Evolutionary conservation across 2,888 invertebrate species (phyloP).

Genomic region (Tetramorium bicarinatum): DNA sequence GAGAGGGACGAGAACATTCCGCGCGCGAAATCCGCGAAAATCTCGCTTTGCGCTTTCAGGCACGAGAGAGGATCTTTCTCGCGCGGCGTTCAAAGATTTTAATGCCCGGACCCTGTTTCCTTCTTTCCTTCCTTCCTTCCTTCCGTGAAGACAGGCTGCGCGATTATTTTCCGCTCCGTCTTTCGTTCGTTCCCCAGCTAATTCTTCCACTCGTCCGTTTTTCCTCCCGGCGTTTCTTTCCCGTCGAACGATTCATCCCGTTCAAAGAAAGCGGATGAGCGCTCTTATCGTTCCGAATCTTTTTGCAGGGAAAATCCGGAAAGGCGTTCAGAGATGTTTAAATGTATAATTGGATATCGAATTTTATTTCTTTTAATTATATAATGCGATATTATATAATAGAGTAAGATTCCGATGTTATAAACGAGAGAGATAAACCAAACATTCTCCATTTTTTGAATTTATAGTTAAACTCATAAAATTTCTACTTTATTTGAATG

Average conservation of each 20-base stretch:
- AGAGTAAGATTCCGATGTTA: background rate
- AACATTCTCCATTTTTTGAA: background rate
- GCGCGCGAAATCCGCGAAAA: slow-evolving; percentile 39
- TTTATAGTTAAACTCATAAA: background rate
- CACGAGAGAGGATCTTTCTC: slow-evolving; percentile 22
- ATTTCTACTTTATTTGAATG: background rate
- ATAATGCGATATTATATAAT: background rate
- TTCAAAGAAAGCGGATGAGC: slow-evolving; percentile 29
- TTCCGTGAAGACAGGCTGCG: background rate
- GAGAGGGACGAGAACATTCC: slow-evolving; percentile 24
- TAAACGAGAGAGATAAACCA: background rate
- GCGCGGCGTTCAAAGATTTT: slow-evolving; percentile 42
- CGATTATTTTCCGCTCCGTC: slow-evolving; percentile 34
- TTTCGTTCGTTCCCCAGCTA: slow-evolving; percentile 30
- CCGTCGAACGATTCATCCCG: slow-evolving; percentile 31
- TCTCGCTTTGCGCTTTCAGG: slow-evolving; percentile 37
- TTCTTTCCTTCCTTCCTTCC: background rate
- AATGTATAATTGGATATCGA: slow-evolving; percentile 30
- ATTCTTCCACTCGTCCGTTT: slow-evolving; percentile 32
- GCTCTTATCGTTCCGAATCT: slow-evolving; percentile 18
- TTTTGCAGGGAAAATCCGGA: slow-evolving; percentile 6
- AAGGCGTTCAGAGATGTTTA: slow-evolving; percentile 1
- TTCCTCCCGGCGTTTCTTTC: slow-evolving; percentile 26
- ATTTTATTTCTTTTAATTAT: slow-evolving; percentile 5
- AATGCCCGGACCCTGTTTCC: slow-evolving; percentile 18